Conservation (phyloP, 2,888 invertebrate genomes). For the Cerceris ruficornis region DNA sequence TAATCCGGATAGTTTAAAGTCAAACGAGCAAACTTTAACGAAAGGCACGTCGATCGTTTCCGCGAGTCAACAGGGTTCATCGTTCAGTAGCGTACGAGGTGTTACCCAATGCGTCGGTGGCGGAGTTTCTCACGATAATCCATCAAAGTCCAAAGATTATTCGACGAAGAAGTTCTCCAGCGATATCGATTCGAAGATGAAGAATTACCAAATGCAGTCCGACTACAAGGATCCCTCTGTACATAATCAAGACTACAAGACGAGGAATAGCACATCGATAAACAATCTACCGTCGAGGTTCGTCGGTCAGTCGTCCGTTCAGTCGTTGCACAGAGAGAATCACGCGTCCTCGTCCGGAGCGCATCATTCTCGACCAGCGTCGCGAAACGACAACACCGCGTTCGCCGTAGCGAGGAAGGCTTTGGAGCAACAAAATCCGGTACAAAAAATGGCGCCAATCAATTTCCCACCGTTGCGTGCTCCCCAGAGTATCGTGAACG, state of each 20-base stretch:
- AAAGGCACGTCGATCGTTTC: conserved; percentile 44
- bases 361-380: conserved; percentile 53
- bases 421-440: conserved; percentile 64
- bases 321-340: conserved; percentile 57
- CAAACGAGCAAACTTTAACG: conserved; percentile 45
- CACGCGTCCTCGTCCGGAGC: conserved; percentile 35
- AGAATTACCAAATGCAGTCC: conserved; percentile 61
- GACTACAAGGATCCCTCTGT: conserved; percentile 59
- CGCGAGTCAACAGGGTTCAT: conserved; percentile 51
- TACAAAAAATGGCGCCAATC: conserved; percentile 65
- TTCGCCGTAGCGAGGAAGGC: conserved; percentile 62
- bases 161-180: conserved; percentile 61
- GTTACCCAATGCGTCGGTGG: conserved; percentile 40
- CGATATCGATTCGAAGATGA: conserved; percentile 63
- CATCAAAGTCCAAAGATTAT: conserved; percentile 65
- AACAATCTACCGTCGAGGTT: conserved; percentile 57
- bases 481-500: conserved; percentile 74
- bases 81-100: conserved; percentile 48
- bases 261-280: conserved; percentile 44
- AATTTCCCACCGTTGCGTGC: conserved; percentile 74
- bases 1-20: conserved; percentile 50
- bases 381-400: conserved; percentile 59
- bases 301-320: conserved; percentile 51
- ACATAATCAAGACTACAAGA: conserved; percentile 65
- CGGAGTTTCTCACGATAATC: conserved; percentile 49